Conservation (phyloP, 2,113 vertebrate species). For the Bolborhynchus lineola region DNA sequence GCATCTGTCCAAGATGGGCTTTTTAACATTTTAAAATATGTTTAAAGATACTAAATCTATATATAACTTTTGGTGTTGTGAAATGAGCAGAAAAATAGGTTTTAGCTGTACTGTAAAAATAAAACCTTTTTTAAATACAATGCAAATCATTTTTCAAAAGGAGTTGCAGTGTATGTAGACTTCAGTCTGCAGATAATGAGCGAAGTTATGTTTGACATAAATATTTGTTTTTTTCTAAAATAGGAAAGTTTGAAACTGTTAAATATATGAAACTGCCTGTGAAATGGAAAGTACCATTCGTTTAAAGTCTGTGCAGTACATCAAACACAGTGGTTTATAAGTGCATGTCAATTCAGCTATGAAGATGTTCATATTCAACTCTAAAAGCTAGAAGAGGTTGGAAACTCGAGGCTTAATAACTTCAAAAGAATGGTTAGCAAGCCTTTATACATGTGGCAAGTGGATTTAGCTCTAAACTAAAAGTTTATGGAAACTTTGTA, state of each 20-base stretch:
- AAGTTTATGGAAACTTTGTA: slow-evolving; percentile 25
- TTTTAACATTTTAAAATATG: not conserved
- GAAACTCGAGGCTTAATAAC: slow-evolving; percentile 3
- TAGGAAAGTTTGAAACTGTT: not conserved
- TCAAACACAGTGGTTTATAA: not conserved
- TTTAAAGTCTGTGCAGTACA: not conserved
- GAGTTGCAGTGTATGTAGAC: not conserved
- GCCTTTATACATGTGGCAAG: not conserved
- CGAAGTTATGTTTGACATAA: not conserved
- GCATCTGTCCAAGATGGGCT: not conserved
- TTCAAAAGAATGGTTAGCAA: not conserved
- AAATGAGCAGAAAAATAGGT: not conserved
- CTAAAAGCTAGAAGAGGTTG: not conserved
- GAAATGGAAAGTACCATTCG: not conserved
- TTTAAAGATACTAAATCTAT: not conserved
- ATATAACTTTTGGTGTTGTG: not conserved
- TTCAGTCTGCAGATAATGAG: not conserved
- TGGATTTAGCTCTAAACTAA: slow-evolving; percentile 11
- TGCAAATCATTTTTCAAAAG: not conserved
- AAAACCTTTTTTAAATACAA: not conserved
- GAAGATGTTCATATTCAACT: not conserved
- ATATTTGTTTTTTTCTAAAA: not conserved
- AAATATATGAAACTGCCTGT: not conserved
- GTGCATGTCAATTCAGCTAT: not conserved
- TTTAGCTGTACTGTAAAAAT: not conserved